Conservation (phyloP, 2,113 vertebrate genomes). For the Acanthochromis polyacanthus region DNA sequence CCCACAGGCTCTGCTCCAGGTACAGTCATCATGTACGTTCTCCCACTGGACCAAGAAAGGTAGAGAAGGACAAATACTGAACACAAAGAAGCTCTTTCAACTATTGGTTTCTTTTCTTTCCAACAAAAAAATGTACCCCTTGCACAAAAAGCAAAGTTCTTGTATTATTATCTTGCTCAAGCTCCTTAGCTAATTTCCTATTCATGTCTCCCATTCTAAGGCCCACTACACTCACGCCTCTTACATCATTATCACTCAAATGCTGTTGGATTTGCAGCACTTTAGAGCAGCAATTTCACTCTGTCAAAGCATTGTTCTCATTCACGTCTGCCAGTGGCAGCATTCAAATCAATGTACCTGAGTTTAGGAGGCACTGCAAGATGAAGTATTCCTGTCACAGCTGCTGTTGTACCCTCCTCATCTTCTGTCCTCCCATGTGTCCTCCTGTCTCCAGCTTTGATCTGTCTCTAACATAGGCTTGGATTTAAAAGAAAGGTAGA, state of each 20-base stretch:
- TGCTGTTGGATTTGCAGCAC: background rate
- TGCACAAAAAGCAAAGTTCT: background rate
- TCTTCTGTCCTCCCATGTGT: background rate
- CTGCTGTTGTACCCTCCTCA: background rate
- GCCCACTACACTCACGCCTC: background rate
- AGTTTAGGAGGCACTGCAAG: background rate
- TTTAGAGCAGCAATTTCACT: too few relatives aligned
- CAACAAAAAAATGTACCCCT: background rate
- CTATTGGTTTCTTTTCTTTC: background rate
- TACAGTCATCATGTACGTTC: background rate
- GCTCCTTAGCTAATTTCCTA: background rate
- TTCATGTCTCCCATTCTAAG: background rate
- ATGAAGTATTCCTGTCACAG: background rate
- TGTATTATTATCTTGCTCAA: background rate
- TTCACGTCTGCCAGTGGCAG: background rate
- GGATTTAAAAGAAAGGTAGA: too few relatives aligned
- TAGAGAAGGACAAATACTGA: conserved; percentile 8
- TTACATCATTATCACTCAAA: too few relatives aligned
- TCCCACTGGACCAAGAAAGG: conserved; percentile 4
- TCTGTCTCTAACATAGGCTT: background rate
- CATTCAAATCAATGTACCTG: background rate
- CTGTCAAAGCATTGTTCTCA: too few relatives aligned
- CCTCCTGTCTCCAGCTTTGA: background rate
- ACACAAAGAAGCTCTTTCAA: background rate
- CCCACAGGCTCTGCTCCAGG: background rate